A percentile compares a stretch with the other conserved stretches of the same genome.
Evolutionary conservation across 2,113 vertebrate genomes (phyloP).

Genomic region (Nothobranchius furzeri): DNA sequence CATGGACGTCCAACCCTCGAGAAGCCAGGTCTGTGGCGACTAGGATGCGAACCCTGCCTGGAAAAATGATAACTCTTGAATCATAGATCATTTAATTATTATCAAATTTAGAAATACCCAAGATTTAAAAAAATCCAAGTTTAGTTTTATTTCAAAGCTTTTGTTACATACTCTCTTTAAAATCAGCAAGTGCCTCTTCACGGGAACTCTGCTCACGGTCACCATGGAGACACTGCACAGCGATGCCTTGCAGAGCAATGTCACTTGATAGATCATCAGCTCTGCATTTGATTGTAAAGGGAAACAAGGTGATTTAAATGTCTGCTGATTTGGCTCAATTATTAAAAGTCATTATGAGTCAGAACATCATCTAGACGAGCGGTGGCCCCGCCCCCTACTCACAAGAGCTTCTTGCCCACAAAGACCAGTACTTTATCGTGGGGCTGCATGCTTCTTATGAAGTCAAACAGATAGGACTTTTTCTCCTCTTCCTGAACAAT

Average conservation of each 20-base stretch:
- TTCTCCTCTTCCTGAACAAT: constrained; percentile 91
- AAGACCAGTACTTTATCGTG: constrained; percentile 93
- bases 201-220: constrained; percentile 91
- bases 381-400: constrained; percentile 53
- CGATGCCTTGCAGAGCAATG: constrained; percentile 85
- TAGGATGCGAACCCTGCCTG: constrained; percentile 91
- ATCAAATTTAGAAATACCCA: background rate
- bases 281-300: constrained; percentile 64
- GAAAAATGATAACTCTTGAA: background rate
- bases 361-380: background rate
- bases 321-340: background rate
- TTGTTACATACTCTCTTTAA: constrained; percentile 82
- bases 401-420: constrained; percentile 91
- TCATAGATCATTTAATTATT: background rate
- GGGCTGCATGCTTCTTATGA: constrained; percentile 86
- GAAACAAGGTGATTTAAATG: background rate
- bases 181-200: constrained; percentile 92
- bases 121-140: background rate
- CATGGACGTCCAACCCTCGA: constrained; percentile 90
- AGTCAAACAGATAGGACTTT: constrained; percentile 82
- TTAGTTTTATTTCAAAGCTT: background rate
- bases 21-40: constrained; percentile 95
- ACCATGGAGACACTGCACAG: constrained; percentile 93
- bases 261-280: constrained; percentile 94
- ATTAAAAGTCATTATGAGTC: background rate